Base-by-base conservation (phyloP, 2,797 vertebrate species). In the Acanthopagrus latus region DNA sequence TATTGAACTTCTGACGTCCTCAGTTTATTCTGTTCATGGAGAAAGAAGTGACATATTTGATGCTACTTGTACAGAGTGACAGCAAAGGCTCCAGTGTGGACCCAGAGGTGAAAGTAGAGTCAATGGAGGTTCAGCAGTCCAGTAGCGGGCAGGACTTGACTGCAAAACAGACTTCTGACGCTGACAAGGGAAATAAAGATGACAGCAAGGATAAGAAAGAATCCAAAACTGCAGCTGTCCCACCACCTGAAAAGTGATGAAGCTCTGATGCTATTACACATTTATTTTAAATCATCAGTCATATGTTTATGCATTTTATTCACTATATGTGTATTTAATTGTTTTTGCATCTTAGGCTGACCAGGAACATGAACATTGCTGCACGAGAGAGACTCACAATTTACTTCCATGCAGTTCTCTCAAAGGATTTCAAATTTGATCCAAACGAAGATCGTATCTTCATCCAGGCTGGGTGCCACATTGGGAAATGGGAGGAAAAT, bases 341-440 rank as follows among this genome's bases (percentile, higher is more conserved):
- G 1, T 2, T 65, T 79, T 50, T 66, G 3, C 1, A 33, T 87
- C 91, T 6, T 25, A 95, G 94, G 56, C 2, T 13, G 13, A 80
- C 73, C 1, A 64, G 52, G 11, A 91, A 38, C 75, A 88, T 74
- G 0, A 92, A 38, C 1, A 76, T 95, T 51, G 52, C 86, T 9
- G 56, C 86, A 2, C 4, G 0, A 3, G 86, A 92, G 11, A 89
- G 88, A 1, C 72, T 99, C 52, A 95, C 71, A 0, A 94, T 99
- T 7, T 96, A 95, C 84, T 99, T 99, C 88, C 97, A 99, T 3
- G 98, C 97, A 0, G 78, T 99, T 76, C 76, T 99, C 0, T 98
- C 98, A 0, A 96, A 94, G 1, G 70, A 99, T 73, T 98, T 98
- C 62, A 92, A 84, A 2, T 85, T 97, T n/a, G 38, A 95, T 74